phyloP scores from a whole-genome alignment of 2,797 vertebrate species.

The Gymnodraco acuticeps region DNA sequence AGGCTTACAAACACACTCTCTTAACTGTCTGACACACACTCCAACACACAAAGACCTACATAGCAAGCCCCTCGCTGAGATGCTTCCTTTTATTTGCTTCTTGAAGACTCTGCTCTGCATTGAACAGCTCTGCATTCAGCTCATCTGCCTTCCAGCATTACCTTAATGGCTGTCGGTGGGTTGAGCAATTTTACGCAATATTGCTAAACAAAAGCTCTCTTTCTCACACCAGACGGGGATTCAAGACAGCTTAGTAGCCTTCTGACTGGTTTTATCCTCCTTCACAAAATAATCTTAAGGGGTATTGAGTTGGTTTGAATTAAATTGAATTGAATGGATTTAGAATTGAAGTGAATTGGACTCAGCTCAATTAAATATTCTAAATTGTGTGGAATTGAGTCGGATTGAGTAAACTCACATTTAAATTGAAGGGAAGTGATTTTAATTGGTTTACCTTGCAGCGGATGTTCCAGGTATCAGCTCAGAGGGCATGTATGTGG shows the following conservation, averaged over 20 bases:
- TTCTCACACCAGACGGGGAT: slow-evolving; percentile 62
- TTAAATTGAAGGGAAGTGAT: slow-evolving; percentile 35
- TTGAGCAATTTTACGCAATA: slow-evolving; percentile 77
- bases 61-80: slow-evolving; percentile 67
- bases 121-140: slow-evolving; percentile 66
- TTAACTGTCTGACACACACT: slow-evolving; percentile 44
- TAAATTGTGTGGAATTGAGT: slow-evolving; percentile 42
- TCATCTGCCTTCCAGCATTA: slow-evolving; percentile 78
- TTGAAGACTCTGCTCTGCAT: slow-evolving; percentile 63
- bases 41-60: slow-evolving; percentile 70
- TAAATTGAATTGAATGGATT: slow-evolving; percentile 68
- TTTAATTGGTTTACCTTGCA: slow-evolving; percentile 42
- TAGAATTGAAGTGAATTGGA: slow-evolving; percentile 65
- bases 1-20: slow-evolving; percentile 55
- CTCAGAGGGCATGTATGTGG: neutral
- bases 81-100: slow-evolving; percentile 76
- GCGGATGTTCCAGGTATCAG: slow-evolving; percentile 19
- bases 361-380: slow-evolving; percentile 52
- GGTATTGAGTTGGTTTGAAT: slow-evolving; percentile 70
- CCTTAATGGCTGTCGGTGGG: slow-evolving; percentile 79
- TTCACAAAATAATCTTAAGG: slow-evolving; percentile 74
- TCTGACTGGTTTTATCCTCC: slow-evolving; percentile 73
- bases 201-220: slow-evolving; percentile 76
- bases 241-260: slow-evolving; percentile 72
- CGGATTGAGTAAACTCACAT: slow-evolving; percentile 29